Evolutionary conservation across 2,113 vertebrate species (phyloP), one percentile per base, ranked within the genome.

Genomic region (Sinosuthora webbiana): DNA sequence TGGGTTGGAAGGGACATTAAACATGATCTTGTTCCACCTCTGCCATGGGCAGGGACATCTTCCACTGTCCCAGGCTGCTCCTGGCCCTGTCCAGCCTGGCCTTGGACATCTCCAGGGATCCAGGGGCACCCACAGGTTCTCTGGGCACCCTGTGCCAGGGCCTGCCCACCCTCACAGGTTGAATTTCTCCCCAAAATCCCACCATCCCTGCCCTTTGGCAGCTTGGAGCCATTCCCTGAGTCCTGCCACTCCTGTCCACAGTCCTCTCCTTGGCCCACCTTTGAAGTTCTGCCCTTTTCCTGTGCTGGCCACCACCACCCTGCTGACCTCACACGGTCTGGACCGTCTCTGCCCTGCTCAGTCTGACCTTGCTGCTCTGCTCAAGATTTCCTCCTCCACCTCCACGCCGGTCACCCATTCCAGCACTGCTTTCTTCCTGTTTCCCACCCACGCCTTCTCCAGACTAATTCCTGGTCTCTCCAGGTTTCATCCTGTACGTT

Each of bases 31-130:
- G 18, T 23, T 4, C 37, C 55, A 44, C 9, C 17, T 14, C 47
- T n/a, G 33, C 39, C 64, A 28, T 20, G 55, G 63, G 12, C 28
- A 62, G n/a, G 39, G 84, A 62, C 39, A 39, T 15, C 10, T 53
- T 0, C 15, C 64, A 16, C 41, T 41, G 0, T 9, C 33, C n/a
- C 74, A 78, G 31, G 52, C 3, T 52, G 83, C 44, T 86, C 30
- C 70, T 0, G 2, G 9, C 69, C 41, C 57, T 3, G 1, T 83
- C 60, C 70, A 77, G 0, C 33, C 53, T 39, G 73, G 53, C 45
- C 73, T 53, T 44, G 64, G 55, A 0, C 55, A 69, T 23, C 45
- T 0, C 45, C 73, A 87, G 64, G 47, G 64, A 53, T 53, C 25
- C 62, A 86, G 55, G 31, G 19, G 22, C 83, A 87, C 22, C 39